Evolutionary conservation across 2,888 invertebrate species (phyloP).

Genomic region (Amphiduros pacificus): DNA sequence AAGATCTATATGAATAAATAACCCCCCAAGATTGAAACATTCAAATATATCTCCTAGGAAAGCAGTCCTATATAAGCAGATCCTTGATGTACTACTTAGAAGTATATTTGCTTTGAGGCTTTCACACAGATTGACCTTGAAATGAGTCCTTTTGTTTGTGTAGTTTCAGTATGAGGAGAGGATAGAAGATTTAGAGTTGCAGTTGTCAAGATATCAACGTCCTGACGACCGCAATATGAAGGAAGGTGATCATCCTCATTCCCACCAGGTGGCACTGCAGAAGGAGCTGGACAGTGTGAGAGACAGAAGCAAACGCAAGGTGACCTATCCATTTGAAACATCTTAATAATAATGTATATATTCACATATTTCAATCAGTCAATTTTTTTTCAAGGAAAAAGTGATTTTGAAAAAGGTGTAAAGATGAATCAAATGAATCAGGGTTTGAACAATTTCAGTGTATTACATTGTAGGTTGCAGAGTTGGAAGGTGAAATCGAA

Average conservation of each 20-base stretch:
- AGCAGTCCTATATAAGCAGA: no score
- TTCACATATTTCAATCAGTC: neutral
- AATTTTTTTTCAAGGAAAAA: neutral
- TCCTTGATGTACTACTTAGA: no score
- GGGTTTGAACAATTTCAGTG: no score
- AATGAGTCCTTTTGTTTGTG: neutral
- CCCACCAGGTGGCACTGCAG: conserved; percentile 47
- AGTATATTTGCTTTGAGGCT: no score
- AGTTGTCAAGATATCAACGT: conserved; percentile 37
- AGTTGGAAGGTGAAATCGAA: conserved; percentile 38
- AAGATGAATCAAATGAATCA: no score
- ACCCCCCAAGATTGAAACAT: no score
- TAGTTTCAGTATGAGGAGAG: conserved; percentile 55
- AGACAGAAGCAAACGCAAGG: conserved; percentile 42
- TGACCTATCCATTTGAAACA: no score
- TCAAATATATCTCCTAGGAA: no score
- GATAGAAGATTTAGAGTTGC: conserved; percentile 47
- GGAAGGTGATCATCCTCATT: conserved; percentile 43
- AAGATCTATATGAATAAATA: no score
- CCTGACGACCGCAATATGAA: no score
- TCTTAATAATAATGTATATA: conserved; percentile 17
- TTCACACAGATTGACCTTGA: no score
- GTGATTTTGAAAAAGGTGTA: neutral
- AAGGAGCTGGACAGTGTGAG: conserved; percentile 49
- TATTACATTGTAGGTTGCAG: no score